A percentile compares a stretch with the other conserved stretches of the same genome.
Conservation (phyloP, 2,797 vertebrate genomes). For the Parauchenoglanis ngamensis region DNA sequence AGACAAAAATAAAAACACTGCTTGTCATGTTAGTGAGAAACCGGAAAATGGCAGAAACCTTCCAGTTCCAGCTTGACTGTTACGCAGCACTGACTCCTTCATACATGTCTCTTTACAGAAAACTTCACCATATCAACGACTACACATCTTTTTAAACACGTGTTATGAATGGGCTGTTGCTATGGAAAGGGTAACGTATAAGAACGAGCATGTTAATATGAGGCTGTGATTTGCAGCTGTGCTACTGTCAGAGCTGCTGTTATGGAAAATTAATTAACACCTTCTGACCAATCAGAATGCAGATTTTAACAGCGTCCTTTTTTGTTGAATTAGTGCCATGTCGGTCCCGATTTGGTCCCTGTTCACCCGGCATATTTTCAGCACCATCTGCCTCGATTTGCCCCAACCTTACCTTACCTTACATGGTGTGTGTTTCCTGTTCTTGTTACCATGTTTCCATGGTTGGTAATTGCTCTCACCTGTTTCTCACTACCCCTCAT, state of each 20-base stretch:
- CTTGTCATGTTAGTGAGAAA: too few relatives aligned
- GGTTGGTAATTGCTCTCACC: conserved; percentile 18
- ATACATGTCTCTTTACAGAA: background rate
- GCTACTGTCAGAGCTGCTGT: background rate
- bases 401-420: background rate
- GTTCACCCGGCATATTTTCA: background rate
- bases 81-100: background rate
- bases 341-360: background rate
- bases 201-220: background rate
- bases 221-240: background rate
- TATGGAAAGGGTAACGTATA: background rate
- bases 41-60: too few relatives aligned
- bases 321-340: background rate
- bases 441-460: background rate
- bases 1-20: too few relatives aligned
- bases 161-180: background rate
- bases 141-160: background rate
- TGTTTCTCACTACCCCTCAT: conserved; percentile 7
- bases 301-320: background rate
- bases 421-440: background rate
- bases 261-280: background rate
- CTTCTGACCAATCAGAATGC: background rate
- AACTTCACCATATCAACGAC: background rate
- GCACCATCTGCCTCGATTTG: conserved; percentile 10
- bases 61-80: too few relatives aligned